Base-by-base conservation (phyloP, 2,113 vertebrate species). In the Pelecanus crispus region DNA sequence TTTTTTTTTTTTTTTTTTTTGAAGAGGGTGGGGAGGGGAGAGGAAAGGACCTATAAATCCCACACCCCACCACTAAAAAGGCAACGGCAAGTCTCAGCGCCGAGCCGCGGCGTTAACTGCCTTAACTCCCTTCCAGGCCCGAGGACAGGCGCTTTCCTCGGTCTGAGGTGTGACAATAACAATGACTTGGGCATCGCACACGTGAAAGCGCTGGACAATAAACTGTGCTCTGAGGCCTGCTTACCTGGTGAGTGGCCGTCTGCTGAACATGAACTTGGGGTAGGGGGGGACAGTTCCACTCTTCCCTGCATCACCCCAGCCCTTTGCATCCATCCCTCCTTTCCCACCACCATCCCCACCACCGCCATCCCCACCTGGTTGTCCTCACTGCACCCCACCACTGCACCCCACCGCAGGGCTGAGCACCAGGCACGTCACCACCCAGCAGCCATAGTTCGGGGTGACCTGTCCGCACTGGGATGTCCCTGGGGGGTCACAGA, bases 151-250 rank as follows among this genome's bases (percentile, higher is more conserved):
- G 94, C 97, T 88, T 98, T 98, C 96, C 98, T 98, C 98, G 97
- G 99, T 99, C 98, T 99, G 98, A 99, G 99, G 98, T 99, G 98
- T 99, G 99, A 99, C 99, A 99, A 99, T 99, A 99, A 99, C 99
- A 99, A 99, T 99, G 99, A 99, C 98, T 98, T 98, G 98, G 98
- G 98, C 98, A 98, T 98, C 98, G 98, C 98, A 97, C 99, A 98
- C 98, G 98, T 99, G 99, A 99, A 98, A 98, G 98, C 98, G 98
- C 98, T 99, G 99, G 99, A 99, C 99, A 99, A 99, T 99, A 99
- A 99, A 98, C 99, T 99, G 98, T 98, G 99, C 99, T 98, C 99
- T 98, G 98, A 99, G 98, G 98, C 98, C 99, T 98, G 98, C 99
- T 99, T 99, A 98, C 98, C 99, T 94, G 99, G 99, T 99, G 99